Evolutionary conservation across 30 jellyfish, hydroid and myxozoan genomes (phyloP).

Genomic region (Aurelia sp.): DNA sequence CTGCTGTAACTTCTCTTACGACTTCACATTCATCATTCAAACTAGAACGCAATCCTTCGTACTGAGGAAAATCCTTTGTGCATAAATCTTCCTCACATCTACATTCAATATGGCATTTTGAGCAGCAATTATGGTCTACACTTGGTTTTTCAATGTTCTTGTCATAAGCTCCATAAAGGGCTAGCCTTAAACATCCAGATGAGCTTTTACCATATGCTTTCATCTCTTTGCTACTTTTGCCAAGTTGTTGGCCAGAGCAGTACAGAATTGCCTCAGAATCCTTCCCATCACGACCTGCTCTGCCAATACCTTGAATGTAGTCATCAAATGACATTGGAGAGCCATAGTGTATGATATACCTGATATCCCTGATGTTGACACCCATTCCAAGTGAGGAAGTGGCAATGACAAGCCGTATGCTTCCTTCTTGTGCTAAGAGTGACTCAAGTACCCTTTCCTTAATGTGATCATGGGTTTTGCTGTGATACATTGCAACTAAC

Average conservation of each 20-base stretch:
- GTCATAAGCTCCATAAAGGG: slow-evolving; percentile 1
- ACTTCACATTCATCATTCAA: slow-evolving; percentile 2
- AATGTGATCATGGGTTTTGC: slow-evolving; percentile 10
- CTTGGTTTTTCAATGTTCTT: slow-evolving; percentile 8
- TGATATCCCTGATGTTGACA: slow-evolving; percentile 4
- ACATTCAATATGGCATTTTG: not conserved
- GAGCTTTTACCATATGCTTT: not conserved
- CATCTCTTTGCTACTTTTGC: slow-evolving; percentile 19
- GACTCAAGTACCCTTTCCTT: slow-evolving; percentile 15
- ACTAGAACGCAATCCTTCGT: not conserved
- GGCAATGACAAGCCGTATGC: slow-evolving; percentile 18
- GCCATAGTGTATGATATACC: slow-evolving; percentile 10
- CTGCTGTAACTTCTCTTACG: not conserved
- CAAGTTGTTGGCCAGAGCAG: slow-evolving; percentile 25
- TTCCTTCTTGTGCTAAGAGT: slow-evolving; percentile 10
- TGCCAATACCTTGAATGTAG: slow-evolving; percentile 1
- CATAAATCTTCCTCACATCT: not conserved
- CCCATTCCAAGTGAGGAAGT: slow-evolving; percentile 28
- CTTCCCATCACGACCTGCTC: slow-evolving; percentile 6
- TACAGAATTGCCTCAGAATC: slow-evolving; percentile 10
- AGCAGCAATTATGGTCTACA: slow-evolving; percentile 13
- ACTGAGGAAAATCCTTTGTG: not conserved
- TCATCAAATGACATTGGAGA: not conserved
- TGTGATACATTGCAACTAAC: not conserved
- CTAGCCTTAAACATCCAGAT: slow-evolving; percentile 3